A percentile compares a stretch with the other conserved stretches of the same genome.
Evolutionary conservation across 1,140 invertebrate genomes (phyloP).

Genomic region (Papilio helenus): DNA sequence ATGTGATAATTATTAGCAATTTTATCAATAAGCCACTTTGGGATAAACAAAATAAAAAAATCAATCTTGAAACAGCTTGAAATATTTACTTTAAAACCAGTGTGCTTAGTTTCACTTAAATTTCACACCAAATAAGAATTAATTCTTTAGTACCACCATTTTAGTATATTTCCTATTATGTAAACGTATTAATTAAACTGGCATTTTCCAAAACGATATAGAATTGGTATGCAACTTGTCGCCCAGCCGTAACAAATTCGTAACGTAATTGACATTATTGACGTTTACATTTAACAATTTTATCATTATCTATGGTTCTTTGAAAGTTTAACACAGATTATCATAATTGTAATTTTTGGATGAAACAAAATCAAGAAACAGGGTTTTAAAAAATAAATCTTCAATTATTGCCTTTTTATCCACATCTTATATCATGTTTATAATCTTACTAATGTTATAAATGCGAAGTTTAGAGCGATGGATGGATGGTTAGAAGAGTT

Average conservation of each 20-base stretch:
- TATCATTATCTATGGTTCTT: conserved; percentile 22
- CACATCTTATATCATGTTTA: background rate
- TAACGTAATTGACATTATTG: conserved; percentile 53
- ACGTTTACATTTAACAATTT: conserved; percentile 50
- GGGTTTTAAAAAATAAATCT: background rate
- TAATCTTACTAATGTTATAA: no score
- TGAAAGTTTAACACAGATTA: background rate
- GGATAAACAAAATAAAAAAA: conserved; percentile 77
- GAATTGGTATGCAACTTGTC: conserved; percentile 27
- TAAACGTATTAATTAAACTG: conserved; percentile 41
- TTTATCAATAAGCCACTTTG: conserved; percentile 79
- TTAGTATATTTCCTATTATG: conserved; percentile 21
- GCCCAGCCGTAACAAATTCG: conserved; percentile 28
- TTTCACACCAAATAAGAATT: conserved; percentile 14
- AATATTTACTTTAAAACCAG: conserved; percentile 58
- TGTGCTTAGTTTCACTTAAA: background rate
- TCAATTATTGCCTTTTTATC: background rate
- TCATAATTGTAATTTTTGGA: background rate
- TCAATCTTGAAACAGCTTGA: conserved; percentile 67
- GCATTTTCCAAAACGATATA: conserved; percentile 46
- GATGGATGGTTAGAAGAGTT: no score
- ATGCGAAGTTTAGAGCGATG: no score
- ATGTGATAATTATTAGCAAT: conserved; percentile 75
- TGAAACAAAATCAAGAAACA: background rate
- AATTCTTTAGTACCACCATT: background rate